A percentile compares a stretch with the other conserved stretches of the same genome.
Evolutionary conservation across 2,888 invertebrate species (phyloP).

Genomic region (Orthonevra nobilis): DNA sequence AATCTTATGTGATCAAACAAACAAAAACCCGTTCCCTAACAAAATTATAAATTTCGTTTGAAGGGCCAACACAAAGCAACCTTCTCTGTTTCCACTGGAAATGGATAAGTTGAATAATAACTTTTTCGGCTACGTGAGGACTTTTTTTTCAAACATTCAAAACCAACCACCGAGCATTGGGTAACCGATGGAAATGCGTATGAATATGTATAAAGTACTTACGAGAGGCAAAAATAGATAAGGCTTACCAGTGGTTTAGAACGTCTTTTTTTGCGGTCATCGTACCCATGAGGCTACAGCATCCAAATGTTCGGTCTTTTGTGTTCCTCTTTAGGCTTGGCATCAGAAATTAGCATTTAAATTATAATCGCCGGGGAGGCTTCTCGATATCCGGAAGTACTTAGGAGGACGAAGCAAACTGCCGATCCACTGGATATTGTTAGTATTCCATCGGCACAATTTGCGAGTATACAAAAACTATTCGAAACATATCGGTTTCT

Average conservation of each 20-base stretch:
- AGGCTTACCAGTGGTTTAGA: conserved; percentile 18
- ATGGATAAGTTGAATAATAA: too few relatives aligned
- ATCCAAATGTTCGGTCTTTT: background rate
- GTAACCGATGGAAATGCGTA: background rate
- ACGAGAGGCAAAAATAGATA: conserved; percentile 15
- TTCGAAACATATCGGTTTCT: conserved; percentile 29
- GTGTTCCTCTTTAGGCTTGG: background rate
- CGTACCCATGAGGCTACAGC: too few relatives aligned
- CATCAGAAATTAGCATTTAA: conserved; percentile 46
- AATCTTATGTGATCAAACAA: too few relatives aligned
- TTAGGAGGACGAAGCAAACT: background rate
- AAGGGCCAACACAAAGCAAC: too few relatives aligned
- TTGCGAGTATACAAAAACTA: background rate
- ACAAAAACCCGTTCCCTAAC: too few relatives aligned
- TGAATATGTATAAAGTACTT: conserved; percentile 14
- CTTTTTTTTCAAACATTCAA: too few relatives aligned
- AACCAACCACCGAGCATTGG: too few relatives aligned
- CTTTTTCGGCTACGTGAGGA: too few relatives aligned
- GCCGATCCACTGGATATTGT: conserved; percentile 1
- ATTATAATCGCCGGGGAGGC: conserved; percentile 12
- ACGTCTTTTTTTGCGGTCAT: conserved; percentile 21
- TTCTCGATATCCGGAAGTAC: conserved; percentile 5
- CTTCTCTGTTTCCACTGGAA: too few relatives aligned
- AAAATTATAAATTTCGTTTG: too few relatives aligned
- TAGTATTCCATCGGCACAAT: conserved; percentile 11